These are phyloP conservation scores for Pristionchus maxplancki DNA, from an alignment of 2,888 invertebrate species.

Conservation along the genomic window DNA sequence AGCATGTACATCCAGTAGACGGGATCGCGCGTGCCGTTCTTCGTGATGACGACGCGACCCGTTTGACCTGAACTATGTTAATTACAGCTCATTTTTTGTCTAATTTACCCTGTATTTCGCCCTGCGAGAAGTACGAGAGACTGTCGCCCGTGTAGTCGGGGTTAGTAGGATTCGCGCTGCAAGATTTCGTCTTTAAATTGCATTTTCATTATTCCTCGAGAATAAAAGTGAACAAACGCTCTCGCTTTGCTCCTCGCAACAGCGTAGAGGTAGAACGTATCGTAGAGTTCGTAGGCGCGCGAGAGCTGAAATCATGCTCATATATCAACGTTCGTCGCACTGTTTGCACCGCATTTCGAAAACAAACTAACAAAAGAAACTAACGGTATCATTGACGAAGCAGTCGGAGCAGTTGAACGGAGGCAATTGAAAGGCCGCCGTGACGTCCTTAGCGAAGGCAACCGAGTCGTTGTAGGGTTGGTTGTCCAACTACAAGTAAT, in stretches of 20 bases:
- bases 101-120: not conserved
- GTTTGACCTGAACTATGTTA: not conserved
- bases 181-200: not conserved
- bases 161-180: not conserved
- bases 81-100: too few species aligned
- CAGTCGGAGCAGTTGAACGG: constrained; percentile 63
- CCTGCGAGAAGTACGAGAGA: not conserved
- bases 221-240: not conserved
- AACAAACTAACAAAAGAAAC: not conserved
- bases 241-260: not conserved
- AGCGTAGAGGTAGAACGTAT: constrained; percentile 31
- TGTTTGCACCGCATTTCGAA: not conserved
- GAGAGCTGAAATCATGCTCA: not conserved
- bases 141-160: not conserved
- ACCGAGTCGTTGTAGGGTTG: constrained; percentile 27
- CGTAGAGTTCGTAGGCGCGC: not conserved
- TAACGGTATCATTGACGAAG: constrained; percentile 55
- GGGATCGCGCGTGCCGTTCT: not conserved
- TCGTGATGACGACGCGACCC: not conserved
- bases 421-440: constrained; percentile 52
- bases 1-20: constrained; percentile 36
- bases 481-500: constrained; percentile 12
- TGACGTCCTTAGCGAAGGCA: constrained; percentile 48
- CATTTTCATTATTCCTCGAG: too few species aligned
- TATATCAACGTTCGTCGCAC: too few species aligned